Evolutionary conservation across 1,140 invertebrate genomes (phyloP).

Genomic region (Gryllus bimaculatus): DNA sequence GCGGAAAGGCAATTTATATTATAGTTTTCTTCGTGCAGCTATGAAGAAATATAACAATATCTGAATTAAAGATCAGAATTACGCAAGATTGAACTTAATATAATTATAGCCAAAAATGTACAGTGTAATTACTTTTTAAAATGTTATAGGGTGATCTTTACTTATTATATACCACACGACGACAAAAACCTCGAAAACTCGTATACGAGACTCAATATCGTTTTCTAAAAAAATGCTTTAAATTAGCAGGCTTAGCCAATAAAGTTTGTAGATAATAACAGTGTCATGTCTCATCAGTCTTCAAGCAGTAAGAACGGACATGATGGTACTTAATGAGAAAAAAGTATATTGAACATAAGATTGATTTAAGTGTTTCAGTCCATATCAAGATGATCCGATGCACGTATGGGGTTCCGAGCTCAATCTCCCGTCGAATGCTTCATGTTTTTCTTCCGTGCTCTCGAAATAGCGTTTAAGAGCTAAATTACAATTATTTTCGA

Average conservation of each 20-base stretch:
- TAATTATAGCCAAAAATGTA: conserved; percentile 18
- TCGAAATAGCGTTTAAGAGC: neutral
- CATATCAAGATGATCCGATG: neutral
- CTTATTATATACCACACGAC: conserved; percentile 8
- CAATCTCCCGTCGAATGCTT: neutral
- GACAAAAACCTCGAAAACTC: neutral
- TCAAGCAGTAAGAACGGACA: neutral
- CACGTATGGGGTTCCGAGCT: neutral
- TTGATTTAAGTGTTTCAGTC: neutral
- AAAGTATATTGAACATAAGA: neutral
- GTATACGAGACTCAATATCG: neutral
- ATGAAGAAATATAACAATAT: conserved; percentile 9
- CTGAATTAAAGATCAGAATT: conserved; percentile 14
- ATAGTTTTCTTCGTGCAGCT: neutral
- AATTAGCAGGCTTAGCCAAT: conserved; percentile 4
- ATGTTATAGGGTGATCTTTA: conserved; percentile 14
- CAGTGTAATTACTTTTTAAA: conserved; percentile 19
- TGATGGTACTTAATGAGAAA: neutral
- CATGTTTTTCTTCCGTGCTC: neutral
- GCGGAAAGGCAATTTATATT: conserved; percentile 1
- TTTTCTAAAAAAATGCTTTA: conserved; percentile 2
- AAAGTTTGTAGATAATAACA: conserved; percentile 2
- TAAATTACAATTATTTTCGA: neutral
- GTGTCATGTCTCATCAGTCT: neutral
- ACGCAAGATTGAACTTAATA: conserved; percentile 12